These are phyloP conservation scores for Emmelina monodactyla DNA, from an alignment of 2,888 invertebrate species.

Conservation along the genomic window DNA sequence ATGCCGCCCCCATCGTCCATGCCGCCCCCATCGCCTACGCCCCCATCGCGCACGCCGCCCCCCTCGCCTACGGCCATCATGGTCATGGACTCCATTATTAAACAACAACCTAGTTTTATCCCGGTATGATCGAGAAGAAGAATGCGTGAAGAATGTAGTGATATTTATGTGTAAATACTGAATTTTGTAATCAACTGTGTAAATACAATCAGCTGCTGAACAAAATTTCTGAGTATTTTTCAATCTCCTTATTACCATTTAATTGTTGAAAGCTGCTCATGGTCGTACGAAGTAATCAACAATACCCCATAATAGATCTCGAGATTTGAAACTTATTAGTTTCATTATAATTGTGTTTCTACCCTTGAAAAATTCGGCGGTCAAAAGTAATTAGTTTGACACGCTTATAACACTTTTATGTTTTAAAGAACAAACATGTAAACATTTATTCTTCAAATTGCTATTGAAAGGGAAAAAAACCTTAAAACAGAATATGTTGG, in stretches of 20 bases:
- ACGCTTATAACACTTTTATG: too few relatives aligned
- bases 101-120: constrained; percentile 32
- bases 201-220: constrained; percentile 62
- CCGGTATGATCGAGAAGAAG: constrained; percentile 41
- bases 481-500: too few relatives aligned
- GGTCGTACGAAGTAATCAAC: too few relatives aligned
- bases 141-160: constrained; percentile 56
- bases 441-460: too few relatives aligned
- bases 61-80: constrained; percentile 35
- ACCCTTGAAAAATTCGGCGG: constrained; percentile 41
- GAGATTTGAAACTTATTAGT: too few relatives aligned
- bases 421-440: too few relatives aligned
- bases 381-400: constrained; percentile 33
- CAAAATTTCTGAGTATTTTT: constrained; percentile 23
- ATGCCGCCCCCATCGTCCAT: constrained; percentile 33
- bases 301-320: too few relatives aligned
- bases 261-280: too few relatives aligned
- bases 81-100: constrained; percentile 54
- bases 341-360: too few relatives aligned
- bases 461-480: too few relatives aligned
- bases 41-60: constrained; percentile 30
- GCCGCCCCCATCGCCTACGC: constrained; percentile 36
- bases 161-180: constrained; percentile 62
- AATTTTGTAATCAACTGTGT: constrained; percentile 52
- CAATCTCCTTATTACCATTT: too few relatives aligned